Evolutionary conservation across 2,797 vertebrate genomes (phyloP).

Genomic region (Percopsis omiscomaycus): DNA sequence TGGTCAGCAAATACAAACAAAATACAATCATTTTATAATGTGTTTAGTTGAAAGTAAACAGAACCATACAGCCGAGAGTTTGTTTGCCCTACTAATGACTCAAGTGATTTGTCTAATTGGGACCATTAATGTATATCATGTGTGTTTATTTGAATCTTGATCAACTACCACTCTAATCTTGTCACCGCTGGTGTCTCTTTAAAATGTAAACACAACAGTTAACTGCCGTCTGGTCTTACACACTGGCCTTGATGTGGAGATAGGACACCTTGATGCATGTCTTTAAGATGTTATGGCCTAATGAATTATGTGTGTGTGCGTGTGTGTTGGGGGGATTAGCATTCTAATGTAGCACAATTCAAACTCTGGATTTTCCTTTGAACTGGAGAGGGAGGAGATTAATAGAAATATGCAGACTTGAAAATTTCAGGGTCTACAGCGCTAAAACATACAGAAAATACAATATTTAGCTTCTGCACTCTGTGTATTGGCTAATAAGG

Average conservation of each 20-base stretch:
- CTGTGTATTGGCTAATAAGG: background rate
- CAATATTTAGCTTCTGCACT: no score
- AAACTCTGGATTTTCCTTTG: slow-evolving; percentile 15
- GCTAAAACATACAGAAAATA: no score
- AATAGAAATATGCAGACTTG: no score
- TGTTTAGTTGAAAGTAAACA: slow-evolving; percentile 5
- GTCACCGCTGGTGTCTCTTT: slow-evolving; percentile 50
- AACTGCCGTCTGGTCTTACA: slow-evolving; percentile 48
- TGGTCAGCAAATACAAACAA: no score
- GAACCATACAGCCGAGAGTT: slow-evolving; percentile 1
- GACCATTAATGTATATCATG: slow-evolving; percentile 50
- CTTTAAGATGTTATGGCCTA: slow-evolving; percentile 28
- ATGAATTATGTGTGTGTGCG: slow-evolving; percentile 6
- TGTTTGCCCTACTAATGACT: slow-evolving; percentile 51
- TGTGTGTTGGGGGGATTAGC: slow-evolving; percentile 26
- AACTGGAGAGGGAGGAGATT: background rate
- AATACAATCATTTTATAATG: background rate
- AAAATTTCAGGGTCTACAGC: no score
- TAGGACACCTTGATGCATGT: slow-evolving; percentile 4
- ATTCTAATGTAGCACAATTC: slow-evolving; percentile 27
- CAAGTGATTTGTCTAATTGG: slow-evolving; percentile 48
- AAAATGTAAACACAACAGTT: slow-evolving; percentile 61
- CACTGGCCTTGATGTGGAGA: slow-evolving; percentile 14
- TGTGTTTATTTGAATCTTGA: slow-evolving; percentile 59
- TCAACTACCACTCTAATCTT: slow-evolving; percentile 40